A percentile compares a stretch with the other conserved stretches of the same genome.
These are phyloP conservation scores for Marisa cornuarietis DNA, from an alignment of 1,140 invertebrate species.

Conservation along the genomic window DNA sequence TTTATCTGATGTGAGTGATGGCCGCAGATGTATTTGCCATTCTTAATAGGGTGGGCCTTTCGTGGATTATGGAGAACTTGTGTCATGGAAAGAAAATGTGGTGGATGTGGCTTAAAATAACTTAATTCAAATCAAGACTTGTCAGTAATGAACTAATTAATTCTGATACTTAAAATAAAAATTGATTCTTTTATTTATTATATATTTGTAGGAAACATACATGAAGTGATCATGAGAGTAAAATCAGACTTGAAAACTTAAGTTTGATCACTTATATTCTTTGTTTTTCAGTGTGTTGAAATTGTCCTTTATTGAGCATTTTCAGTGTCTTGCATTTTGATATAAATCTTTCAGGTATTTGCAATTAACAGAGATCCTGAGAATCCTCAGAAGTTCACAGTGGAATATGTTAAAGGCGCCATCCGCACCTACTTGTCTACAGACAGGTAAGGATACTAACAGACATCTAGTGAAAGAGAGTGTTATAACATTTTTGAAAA, in stretches of 20 bases:
- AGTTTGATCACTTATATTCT: neutral
- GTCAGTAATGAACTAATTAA: too few species aligned
- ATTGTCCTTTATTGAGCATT: conserved; percentile 3
- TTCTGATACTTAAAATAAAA: too few species aligned
- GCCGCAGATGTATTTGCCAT: neutral
- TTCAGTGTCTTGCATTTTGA: conserved; percentile 1
- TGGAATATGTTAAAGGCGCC: conserved; percentile 94
- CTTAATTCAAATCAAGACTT: too few species aligned
- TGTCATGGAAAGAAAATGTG: too few species aligned
- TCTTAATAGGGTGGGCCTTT: neutral
- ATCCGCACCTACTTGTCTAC: conserved; percentile 87
- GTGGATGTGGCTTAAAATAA: too few species aligned
- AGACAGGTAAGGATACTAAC: conserved; percentile 71
- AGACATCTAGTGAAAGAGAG: too few species aligned
- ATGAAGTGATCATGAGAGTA: too few species aligned
- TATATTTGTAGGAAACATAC: too few species aligned
- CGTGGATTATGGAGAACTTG: neutral
- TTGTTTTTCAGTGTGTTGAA: neutral
- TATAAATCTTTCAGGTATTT: conserved; percentile 72
- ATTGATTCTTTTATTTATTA: too few species aligned
- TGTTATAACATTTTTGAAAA: too few species aligned
- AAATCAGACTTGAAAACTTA: neutral
- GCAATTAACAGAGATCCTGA: conserved; percentile 87
- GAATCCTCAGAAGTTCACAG: conserved; percentile 92
- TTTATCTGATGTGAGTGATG: conserved; percentile 77